A percentile compares a stretch with the other conserved stretches of the same genome.
Evolutionary conservation across 2,888 invertebrate genomes (phyloP).

Genomic region (Diarsia dahlii): DNA sequence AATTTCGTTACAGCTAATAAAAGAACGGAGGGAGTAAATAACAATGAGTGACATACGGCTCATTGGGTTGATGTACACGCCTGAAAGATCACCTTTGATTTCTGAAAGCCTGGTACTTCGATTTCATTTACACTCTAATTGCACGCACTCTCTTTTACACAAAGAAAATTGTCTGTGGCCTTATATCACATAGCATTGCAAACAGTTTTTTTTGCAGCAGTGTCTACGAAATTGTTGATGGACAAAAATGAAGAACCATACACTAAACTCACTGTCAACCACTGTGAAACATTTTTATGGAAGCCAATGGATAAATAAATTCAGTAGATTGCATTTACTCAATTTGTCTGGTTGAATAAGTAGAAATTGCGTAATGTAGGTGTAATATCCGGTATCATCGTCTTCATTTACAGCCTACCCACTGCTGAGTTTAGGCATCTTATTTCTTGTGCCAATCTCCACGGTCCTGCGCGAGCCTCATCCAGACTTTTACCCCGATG

Average conservation of each 20-base stretch:
- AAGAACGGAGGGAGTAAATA: constrained; percentile 73
- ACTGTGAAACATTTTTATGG: background rate
- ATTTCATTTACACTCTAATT: constrained; percentile 36
- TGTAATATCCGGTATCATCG: too few species aligned
- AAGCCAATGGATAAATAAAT: background rate
- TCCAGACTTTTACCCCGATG: too few species aligned
- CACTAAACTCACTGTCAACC: background rate
- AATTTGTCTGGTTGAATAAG: too few species aligned
- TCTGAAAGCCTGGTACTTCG: constrained; percentile 26
- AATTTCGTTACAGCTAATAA: constrained; percentile 81
- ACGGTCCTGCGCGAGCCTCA: too few species aligned
- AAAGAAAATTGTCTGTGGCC: background rate
- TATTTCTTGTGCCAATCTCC: too few species aligned
- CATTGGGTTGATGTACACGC: constrained; percentile 35
- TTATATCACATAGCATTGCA: background rate
- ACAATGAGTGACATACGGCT: constrained; percentile 49
- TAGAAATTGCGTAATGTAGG: too few species aligned
- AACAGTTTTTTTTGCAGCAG: background rate
- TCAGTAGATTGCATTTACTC: too few species aligned
- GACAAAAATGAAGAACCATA: background rate
- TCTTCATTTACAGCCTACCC: too few species aligned
- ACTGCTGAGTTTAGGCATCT: too few species aligned
- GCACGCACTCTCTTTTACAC: background rate
- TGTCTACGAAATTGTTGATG: background rate
- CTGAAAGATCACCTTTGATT: constrained; percentile 31